These are phyloP conservation scores for Chironomus striatipennis DNA, from an alignment of 1,140 invertebrate genomes.

Conservation along the genomic window DNA sequence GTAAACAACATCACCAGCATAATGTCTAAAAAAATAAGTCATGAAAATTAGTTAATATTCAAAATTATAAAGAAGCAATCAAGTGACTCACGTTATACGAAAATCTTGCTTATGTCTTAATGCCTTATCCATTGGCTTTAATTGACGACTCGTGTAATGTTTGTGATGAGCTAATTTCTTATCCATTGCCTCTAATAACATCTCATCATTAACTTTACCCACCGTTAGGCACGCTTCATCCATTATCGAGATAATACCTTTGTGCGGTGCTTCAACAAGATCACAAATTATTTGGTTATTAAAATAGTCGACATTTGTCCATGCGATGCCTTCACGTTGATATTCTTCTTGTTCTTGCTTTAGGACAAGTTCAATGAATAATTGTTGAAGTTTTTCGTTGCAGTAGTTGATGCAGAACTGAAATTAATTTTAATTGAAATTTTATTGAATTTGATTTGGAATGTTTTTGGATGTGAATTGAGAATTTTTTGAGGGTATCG, in stretches of 20 bases:
- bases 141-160: constrained; percentile 82
- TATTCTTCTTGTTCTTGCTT: constrained; percentile 97
- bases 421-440: neutral
- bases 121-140: constrained; percentile 71
- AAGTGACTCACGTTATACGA: constrained; percentile 54
- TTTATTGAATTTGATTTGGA: neutral
- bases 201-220: constrained; percentile 84
- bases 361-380: constrained; percentile 91
- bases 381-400: constrained; percentile 92
- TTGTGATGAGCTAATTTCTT: constrained; percentile 76
- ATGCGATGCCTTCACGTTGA: constrained; percentile 81
- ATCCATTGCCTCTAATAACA: constrained; percentile 89
- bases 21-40: constrained; percentile 54
- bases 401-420: constrained; percentile 92
- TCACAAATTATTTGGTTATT: constrained; percentile 93
- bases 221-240: constrained; percentile 93
- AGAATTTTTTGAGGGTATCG: too few relatives aligned
- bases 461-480: constrained; percentile 40
- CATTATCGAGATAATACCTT: constrained; percentile 86
- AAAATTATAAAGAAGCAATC: neutral
- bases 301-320: constrained; percentile 86
- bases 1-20: constrained; percentile 95
- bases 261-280: constrained; percentile 79
- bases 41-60: constrained; percentile 27
- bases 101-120: constrained; percentile 76